phyloP scores from a whole-genome alignment of 1,140 invertebrate species.

The Cyclargus thomasi region DNA sequence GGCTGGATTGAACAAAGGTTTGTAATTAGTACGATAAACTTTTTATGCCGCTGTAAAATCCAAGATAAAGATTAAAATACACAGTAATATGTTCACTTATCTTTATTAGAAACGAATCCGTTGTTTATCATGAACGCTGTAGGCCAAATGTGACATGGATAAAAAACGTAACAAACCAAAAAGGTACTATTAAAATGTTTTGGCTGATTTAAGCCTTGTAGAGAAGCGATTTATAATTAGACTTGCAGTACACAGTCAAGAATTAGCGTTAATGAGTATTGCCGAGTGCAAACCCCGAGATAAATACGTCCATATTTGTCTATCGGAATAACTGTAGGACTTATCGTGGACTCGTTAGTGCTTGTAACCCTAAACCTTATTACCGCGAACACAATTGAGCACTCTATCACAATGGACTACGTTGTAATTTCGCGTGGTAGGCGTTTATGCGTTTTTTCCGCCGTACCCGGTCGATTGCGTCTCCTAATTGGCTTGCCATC shows the following conservation, averaged over 20 bases:
- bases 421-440: constrained; percentile 32
- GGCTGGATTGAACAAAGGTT: constrained; percentile 2
- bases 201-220: no score
- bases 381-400: constrained; percentile 38
- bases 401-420: constrained; percentile 39
- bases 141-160: background rate
- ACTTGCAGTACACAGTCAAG: no score
- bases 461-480: constrained; percentile 69
- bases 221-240: no score
- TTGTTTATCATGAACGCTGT: background rate
- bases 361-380: constrained; percentile 63
- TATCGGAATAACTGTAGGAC: constrained; percentile 65
- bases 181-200: background rate
- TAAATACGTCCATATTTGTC: constrained; percentile 73
- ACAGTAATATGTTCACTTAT: background rate
- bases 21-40: constrained; percentile 3
- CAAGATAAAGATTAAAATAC: background rate
- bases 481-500: constrained; percentile 72
- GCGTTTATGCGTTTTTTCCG: constrained; percentile 52
- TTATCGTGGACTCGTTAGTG: constrained; percentile 68
- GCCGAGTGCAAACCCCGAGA: constrained; percentile 60
- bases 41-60: constrained; percentile 8
- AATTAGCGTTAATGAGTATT: constrained; percentile 61
- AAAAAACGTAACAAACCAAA: background rate
- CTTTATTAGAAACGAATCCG: background rate